These are phyloP conservation scores for Phocides pigmalion DNA, from an alignment of 1,140 invertebrate species.

Conservation along the genomic window DNA sequence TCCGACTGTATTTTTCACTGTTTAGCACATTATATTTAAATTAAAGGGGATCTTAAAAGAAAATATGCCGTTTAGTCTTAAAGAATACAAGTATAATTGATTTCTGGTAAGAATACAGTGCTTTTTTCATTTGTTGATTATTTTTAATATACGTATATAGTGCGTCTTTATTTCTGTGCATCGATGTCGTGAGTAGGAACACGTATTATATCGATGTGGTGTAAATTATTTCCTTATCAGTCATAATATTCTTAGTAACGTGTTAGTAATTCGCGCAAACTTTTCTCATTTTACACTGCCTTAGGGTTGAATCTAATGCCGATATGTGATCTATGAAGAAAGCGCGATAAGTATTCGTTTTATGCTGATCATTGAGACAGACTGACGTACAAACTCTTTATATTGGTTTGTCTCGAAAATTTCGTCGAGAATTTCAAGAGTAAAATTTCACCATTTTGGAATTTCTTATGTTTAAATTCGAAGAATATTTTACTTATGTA, in stretches of 20 bases:
- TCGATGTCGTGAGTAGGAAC: neutral
- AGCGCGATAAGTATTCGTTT: neutral
- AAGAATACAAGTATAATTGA: too few species aligned
- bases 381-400: too few species aligned
- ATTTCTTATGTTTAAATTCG: too few species aligned
- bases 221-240: constrained; percentile 4
- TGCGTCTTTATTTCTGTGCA: constrained; percentile 3
- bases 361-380: neutral
- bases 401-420: too few species aligned
- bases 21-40: too few species aligned
- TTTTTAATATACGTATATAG: neutral
- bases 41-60: too few species aligned
- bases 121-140: neutral
- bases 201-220: neutral
- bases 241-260: neutral
- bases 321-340: neutral
- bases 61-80: too few species aligned
- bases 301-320: neutral
- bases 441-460: too few species aligned
- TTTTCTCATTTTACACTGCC: neutral
- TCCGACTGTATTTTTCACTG: too few species aligned
- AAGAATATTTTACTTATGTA: too few species aligned
- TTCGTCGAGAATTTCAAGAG: too few species aligned
- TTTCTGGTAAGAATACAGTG: too few species aligned
- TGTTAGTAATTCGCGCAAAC: neutral